Evolutionary conservation across 2,113 vertebrate species (phyloP).

Genomic region (Picathartes gymnocephalus): DNA sequence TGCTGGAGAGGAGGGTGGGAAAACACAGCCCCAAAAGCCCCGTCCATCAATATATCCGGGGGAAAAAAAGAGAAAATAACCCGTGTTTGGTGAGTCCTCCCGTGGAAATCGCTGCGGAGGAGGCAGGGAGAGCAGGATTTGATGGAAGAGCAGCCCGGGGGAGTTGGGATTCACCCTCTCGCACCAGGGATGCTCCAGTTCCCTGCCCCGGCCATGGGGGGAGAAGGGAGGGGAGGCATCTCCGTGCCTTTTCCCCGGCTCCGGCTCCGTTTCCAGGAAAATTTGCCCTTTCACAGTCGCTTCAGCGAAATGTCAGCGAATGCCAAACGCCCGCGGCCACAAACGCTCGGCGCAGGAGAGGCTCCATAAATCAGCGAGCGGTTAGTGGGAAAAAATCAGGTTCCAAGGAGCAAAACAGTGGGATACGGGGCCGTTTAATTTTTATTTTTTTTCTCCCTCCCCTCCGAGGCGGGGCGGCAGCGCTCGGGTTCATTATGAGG

Average conservation of each 20-base stretch:
- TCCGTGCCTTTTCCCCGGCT: background rate
- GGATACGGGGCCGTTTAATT: no score
- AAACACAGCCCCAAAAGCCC: background rate
- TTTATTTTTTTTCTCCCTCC: background rate
- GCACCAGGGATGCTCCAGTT: fast-evolving
- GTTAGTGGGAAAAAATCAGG: slow-evolving; percentile 80
- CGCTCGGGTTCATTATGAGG: slow-evolving; percentile 48
- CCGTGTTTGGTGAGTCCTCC: background rate
- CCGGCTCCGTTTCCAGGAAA: slow-evolving; percentile 23
- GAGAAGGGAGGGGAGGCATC: background rate
- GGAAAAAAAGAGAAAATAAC: background rate
- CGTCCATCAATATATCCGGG: background rate
- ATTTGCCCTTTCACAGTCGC: slow-evolving; percentile 69
- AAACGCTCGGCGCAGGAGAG: slow-evolving; percentile 72
- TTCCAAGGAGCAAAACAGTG: slow-evolving; percentile 69
- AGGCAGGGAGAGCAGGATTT: background rate
- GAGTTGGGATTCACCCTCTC: background rate
- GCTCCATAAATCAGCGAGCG: slow-evolving; percentile 83
- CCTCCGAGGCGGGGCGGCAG: background rate
- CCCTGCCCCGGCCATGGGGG: background rate
- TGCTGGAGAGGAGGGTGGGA: background rate
- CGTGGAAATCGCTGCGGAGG: fast-evolving
- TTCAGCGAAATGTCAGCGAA: slow-evolving; percentile 69
- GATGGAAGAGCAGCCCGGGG: fast-evolving
- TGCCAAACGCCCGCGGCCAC: slow-evolving; percentile 69